Evolutionary conservation across 2,797 vertebrate species (phyloP), one percentile per base, ranked within the genome.

Genomic region (Sebastes trivittatus): DNA sequence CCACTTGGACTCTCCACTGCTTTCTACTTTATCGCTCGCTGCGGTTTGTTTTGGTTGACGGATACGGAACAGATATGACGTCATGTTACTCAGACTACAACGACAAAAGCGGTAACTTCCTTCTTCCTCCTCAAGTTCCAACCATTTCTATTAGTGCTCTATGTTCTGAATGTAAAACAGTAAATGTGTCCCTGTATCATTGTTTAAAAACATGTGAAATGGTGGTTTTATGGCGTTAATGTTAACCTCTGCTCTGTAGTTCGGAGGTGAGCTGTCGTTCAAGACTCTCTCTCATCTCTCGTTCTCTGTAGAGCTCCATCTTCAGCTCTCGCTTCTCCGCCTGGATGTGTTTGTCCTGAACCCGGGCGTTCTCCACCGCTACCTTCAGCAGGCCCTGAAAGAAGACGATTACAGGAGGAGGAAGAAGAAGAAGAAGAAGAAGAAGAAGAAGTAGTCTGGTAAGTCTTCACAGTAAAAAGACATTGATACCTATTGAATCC

Each of bases 291-390:
- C 98, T 95, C 83, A 98, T 96, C 87, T 98, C 97, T 77, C 97
- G 84, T 87, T 99, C 98, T 88, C 97, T 94, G 90, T 96, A 97
- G 32, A 99, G 96, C 89, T 99, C 98, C 97, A 98, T 95, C 94
- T 97, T 96, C 90, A 99, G 95, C 88, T 98, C 98, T 62, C 97
- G 95, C 89, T 98, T 99, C 93, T 99, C 98, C 59, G 97, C 97
- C 89, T 98, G 97, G 93, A 97, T 98, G 94, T 98, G 98, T 85
- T 99, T 99, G 81, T 99, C 98, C 91, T 99, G 98, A 32, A 95
- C 96, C n/a, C 97, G 96, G n/a, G 97, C 96, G 25, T 98, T 99
- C 90, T 99, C 98, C 90, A 99, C 97, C 16, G 98, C 98, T 84
- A 99, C 97, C 91, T 99, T 99, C 90, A 99, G 82, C n/a, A 99